Evolutionary conservation across 1,140 invertebrate species (phyloP), one percentile per base, ranked within the genome.

Genomic region (Centruroides sculpturatus): DNA sequence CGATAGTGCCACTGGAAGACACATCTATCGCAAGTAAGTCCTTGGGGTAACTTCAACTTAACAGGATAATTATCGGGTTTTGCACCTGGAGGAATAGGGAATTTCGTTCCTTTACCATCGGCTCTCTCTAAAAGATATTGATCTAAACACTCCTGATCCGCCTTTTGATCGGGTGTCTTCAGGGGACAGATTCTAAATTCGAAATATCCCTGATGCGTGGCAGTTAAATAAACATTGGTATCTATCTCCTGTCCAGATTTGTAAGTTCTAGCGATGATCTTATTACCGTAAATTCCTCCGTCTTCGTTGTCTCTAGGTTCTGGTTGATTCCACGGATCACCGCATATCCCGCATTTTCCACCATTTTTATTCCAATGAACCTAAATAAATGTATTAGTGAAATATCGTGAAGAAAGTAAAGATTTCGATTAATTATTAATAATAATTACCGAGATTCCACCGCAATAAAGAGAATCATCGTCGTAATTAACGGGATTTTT

Each of bases 401-500:
- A 41, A 41, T 8, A 41, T 41, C 41, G 8, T 23, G 8, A 41
- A 5, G 41, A 8, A 41, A 41, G 5, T 41, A 41, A 41, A 41
- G 0, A 41, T 51, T 54, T 23, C 23, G 35, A 34, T 35, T 55
- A 23, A 55, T 35, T n/a, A n/a, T n/a, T 47, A 51, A 47, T 12
- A 2, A 50, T 11, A 36, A 76, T 73, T 76, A 89, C 87, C 82
- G 72, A 83, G 81, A 86, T 87, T 52, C 91, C 91, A 4, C 92
- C 91, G 60, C 83, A 85, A 68, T 79, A 84, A 0, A 83, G 71
- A 68, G 83, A 89, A 66, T 92, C 93, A 71, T 96, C 92, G 66
- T 94, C 90, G 69, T 93, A 94, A 73, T 96, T 92, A 11, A 90
- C 85, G 2, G 90, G 89, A 77, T 89, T 94, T 1, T 86, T 85